Conservation (phyloP, 2,113 vertebrate species). For the Thalassoma bifasciatum region DNA sequence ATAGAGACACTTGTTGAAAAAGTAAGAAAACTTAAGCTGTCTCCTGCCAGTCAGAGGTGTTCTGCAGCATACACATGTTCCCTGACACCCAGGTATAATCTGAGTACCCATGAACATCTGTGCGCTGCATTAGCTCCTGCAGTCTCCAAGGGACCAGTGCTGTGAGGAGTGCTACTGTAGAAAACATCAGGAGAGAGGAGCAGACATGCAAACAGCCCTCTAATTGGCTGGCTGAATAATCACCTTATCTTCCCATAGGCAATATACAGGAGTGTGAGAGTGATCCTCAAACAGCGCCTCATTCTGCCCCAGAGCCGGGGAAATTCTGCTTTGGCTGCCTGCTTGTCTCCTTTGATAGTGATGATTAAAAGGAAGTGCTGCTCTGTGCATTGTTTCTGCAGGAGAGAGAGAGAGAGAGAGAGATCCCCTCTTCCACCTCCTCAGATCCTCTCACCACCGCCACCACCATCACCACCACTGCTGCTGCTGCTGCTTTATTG, state of each 20-base stretch:
- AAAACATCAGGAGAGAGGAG: slow-evolving; percentile 41
- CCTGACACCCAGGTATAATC: slow-evolving; percentile 19
- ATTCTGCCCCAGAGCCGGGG: slow-evolving; percentile 63
- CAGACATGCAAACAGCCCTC: slow-evolving; percentile 62
- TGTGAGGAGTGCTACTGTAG: slow-evolving; percentile 33
- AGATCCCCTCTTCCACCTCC: slow-evolving; percentile 27
- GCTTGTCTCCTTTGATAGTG: slow-evolving; percentile 80
- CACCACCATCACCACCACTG: not conserved
- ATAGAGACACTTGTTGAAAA: not conserved
- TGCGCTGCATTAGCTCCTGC: slow-evolving; percentile 38
- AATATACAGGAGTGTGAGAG: slow-evolving; percentile 41
- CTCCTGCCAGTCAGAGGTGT: slow-evolving; percentile 18
- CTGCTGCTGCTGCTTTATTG: slow-evolving; percentile 50
- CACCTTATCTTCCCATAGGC: slow-evolving; percentile 67
- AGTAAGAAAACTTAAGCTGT: slow-evolving; percentile 7
- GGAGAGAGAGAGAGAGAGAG: slow-evolving; percentile 21
- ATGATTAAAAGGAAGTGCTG: slow-evolving; percentile 80
- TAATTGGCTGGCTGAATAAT: slow-evolving; percentile 81
- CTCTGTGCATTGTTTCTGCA: slow-evolving; percentile 66
- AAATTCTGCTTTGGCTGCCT: slow-evolving; percentile 68
- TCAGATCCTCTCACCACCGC: slow-evolving; percentile 27
- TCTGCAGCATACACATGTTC: not conserved
- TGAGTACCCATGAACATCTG: slow-evolving; percentile 42
- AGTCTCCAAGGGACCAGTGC: slow-evolving; percentile 36
- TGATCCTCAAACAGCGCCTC: slow-evolving; percentile 65